Conservation (phyloP, 2,113 vertebrate genomes). For the Pipra filicauda region DNA sequence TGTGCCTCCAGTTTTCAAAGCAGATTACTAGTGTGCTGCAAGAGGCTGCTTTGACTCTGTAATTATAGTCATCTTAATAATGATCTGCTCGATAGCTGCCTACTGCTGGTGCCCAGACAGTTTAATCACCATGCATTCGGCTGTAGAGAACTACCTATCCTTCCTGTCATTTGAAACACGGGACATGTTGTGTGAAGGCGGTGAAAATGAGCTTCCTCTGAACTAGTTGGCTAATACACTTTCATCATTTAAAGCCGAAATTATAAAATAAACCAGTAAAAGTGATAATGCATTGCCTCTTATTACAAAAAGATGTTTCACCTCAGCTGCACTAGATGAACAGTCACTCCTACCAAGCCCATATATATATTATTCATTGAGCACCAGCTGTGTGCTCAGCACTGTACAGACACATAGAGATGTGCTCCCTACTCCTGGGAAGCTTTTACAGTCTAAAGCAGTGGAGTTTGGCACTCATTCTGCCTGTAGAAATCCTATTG, state of each 20-base stretch:
- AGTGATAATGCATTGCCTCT: background rate
- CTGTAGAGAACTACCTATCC: constrained; percentile 25
- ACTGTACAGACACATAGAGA: background rate
- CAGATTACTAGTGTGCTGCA: constrained; percentile 68
- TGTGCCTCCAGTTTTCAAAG: constrained; percentile 73
- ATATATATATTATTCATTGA: constrained; percentile 51
- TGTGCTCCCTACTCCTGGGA: background rate
- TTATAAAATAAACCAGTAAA: constrained; percentile 15
- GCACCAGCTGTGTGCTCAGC: constrained; percentile 32
- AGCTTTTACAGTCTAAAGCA: constrained; percentile 13
- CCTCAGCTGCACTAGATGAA: background rate
- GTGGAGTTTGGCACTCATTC: background rate
- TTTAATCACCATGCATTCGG: constrained; percentile 51
- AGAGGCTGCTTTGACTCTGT: constrained; percentile 30
- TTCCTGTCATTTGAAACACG: constrained; percentile 49
- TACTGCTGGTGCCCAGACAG: constrained; percentile 55
- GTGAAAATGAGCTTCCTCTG: background rate
- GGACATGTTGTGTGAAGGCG: constrained; percentile 46
- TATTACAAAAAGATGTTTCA: constrained; percentile 1
- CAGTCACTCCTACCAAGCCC: constrained; percentile 1
- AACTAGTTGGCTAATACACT: background rate
- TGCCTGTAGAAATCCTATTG: background rate
- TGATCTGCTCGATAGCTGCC: constrained; percentile 28
- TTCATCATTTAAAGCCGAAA: constrained; percentile 3
- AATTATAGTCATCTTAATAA: constrained; percentile 65